A percentile compares a stretch with the other conserved stretches of the same genome.
Conservation (phyloP, 2,888 invertebrate genomes). For the Gisinianus flammeolus region DNA sequence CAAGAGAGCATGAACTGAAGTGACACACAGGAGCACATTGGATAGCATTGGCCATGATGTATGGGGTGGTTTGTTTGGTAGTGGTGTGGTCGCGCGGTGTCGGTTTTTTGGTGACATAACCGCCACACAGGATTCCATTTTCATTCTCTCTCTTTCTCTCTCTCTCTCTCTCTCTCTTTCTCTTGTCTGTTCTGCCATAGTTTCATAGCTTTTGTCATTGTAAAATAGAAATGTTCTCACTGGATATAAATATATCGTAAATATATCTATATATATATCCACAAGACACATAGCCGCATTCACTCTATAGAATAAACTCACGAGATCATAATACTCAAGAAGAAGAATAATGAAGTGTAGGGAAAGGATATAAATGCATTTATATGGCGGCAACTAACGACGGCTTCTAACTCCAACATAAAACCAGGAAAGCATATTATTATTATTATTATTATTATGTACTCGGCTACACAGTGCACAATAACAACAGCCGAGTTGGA, state of each 20-base stretch:
- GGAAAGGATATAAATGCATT: not conserved
- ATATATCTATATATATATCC: not conserved
- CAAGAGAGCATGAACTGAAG: slow-evolving; percentile 43
- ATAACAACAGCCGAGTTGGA: too few relatives aligned
- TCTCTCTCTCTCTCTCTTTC: not conserved
- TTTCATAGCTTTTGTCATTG: not conserved
- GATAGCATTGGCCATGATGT: slow-evolving; percentile 30
- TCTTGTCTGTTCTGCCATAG: not conserved
- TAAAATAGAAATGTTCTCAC: not conserved
- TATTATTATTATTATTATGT: not conserved
- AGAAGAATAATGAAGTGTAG: not conserved
- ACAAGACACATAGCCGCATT: not conserved
- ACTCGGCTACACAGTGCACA: not conserved
- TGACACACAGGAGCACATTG: slow-evolving; percentile 42
- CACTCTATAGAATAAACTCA: not conserved
- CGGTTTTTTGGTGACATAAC: not conserved
- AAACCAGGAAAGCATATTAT: not conserved
- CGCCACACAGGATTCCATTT: not conserved
- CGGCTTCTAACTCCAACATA: too few relatives aligned
- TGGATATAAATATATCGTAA: not conserved
- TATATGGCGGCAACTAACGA: not conserved
- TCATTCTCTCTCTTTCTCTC: not conserved
- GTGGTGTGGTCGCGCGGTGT: not conserved
- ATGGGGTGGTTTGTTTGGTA: slow-evolving; percentile 22
- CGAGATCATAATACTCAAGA: not conserved